Evolutionary conservation across 2,888 invertebrate species (phyloP), one percentile per base, ranked within the genome.

Genomic region (Eupithecia tripunctaria): DNA sequence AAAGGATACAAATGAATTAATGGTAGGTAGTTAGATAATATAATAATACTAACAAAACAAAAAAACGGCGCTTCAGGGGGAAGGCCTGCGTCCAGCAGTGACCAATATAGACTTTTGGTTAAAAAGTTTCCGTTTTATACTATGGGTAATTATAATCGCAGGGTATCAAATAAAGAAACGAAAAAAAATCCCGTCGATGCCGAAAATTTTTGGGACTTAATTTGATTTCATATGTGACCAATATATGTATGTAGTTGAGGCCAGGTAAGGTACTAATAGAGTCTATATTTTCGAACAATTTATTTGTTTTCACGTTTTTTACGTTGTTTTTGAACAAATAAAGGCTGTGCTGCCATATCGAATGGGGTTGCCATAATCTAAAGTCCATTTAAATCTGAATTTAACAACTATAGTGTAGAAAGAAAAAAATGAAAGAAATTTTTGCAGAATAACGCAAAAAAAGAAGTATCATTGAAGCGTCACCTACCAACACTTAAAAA

Each of bases 401-500:
- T 41, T 41, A 12, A n/a, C 43, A 43, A 43, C 15, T 7, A 6
- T 18, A 15, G 14, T 38, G 1, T 14, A 43, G 6, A 1, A 4
- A 18, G n/a, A n/a, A 43, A 18, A 43, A 43, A 18, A 18, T 18
- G 18, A 0, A 43, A 43, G 43, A 43, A 2, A 10, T 43, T 43
- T 43, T 12, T 14, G 41, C 43, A 43, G 6, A 18, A 6, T 18
- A 43, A 18, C 18, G 18, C 18, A 18, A 18, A 43, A n/a, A 43
- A 43, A 56, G n/a, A 51, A 56, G 14, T 59, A 60, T 60, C 6
- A 0, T 27, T 63, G 36, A 47, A 70, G 72, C 73, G 77, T 73
- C 78, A 76, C 72, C 76, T 65, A 73, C 73, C 68, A 77, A 76
- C 36, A 59, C 12, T 56, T 12, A 56, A 56, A 69, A 62, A 27